These are phyloP conservation scores for Neomorphus geoffroyi DNA, from an alignment of 2,797 vertebrate species.

Conservation along the genomic window DNA sequence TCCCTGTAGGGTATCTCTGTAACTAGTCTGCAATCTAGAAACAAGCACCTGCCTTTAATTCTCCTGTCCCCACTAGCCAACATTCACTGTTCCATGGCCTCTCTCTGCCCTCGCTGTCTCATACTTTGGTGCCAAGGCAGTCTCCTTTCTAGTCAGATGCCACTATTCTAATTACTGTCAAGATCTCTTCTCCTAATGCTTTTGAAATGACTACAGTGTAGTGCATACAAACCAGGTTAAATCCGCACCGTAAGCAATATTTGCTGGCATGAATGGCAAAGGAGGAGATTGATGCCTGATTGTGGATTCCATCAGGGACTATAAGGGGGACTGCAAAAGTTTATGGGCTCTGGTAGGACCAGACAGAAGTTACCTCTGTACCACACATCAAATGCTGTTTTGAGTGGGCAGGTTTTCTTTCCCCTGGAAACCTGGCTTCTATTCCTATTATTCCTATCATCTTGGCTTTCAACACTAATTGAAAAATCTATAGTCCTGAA, in stretches of 20 bases:
- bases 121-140: neutral
- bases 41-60: neutral
- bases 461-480: neutral
- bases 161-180: neutral
- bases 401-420: neutral
- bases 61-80: neutral
- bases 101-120: accelerated
- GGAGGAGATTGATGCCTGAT: neutral
- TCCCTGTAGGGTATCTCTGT: neutral
- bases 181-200: neutral
- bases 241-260: neutral
- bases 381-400: neutral
- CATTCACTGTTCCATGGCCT: neutral
- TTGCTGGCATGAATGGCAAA: neutral
- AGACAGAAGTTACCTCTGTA: neutral
- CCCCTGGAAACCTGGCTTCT: neutral
- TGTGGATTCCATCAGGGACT: neutral
- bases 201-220: neutral
- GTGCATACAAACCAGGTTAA: neutral
- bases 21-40: neutral
- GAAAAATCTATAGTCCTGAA: neutral
- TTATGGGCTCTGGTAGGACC: neutral
- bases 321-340: neutral
- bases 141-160: neutral
- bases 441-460: neutral